Base-by-base conservation (phyloP, 2,797 vertebrate genomes). In the Enteromius afrohamiltoni region DNA sequence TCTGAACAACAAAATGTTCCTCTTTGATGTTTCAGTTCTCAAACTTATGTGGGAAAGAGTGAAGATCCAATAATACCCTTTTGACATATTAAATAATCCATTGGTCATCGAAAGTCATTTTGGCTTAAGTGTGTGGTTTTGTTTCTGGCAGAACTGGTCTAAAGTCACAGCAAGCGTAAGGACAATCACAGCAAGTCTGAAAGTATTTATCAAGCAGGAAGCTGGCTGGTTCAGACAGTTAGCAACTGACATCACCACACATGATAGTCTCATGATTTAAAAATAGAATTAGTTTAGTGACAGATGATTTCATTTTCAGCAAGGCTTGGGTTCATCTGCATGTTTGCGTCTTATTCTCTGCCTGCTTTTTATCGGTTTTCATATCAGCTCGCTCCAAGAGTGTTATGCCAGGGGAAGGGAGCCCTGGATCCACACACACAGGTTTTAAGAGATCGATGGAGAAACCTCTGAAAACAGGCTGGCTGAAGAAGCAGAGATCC, bases 401-500 rank as follows among this genome's bases (percentile, higher is more conserved):
- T 3, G 93, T 98, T 92, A 95, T 97, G 93, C 95, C 95, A 0
- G 92, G 94, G 0, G 97, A 98, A 67, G 89, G 91, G 1, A 88
- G 83, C 75, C 84, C 92, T 0, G 83, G 90, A 14, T 88, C 87
- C 0, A 82, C 90, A 29, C 87, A 85, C 0, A 88, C 93, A 0
- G 82, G 88, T 16, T 91, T 91, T 62, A 86, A 91, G 85, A 93
- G 86, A 85, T 89, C 93, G 0, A 93, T 95, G 91, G 96, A 98
- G 88, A 94, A 95, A 85, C 96, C 97, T 0, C 91, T 97, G 86
- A 98, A 97, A 91, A 92, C 95, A 0, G 98, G 98, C 81, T 99
- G 98, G 97, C 92, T 99, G 86, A 97, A 96, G 90, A 99, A 98
- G 89, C 97, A 99, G 90, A 93, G 97, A 85, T 96, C 96, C 80